Conservation (phyloP, 2,888 invertebrate species). For the Leptopilina drosophilae region DNA sequence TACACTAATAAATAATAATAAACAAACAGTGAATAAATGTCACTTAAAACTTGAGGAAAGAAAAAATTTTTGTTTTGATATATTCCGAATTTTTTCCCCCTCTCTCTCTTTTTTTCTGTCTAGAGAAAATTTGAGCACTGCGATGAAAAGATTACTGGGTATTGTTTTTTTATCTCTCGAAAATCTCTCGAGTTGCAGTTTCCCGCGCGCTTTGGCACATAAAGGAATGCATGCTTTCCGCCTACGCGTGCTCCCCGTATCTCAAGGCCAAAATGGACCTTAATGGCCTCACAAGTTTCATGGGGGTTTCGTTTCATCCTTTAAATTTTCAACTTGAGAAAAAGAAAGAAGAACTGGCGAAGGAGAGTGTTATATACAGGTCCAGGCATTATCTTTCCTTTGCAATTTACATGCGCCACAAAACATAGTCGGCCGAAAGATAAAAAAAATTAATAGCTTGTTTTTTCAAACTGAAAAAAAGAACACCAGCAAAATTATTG, state of each 20-base stretch:
- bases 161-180: background rate
- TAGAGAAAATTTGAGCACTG: background rate
- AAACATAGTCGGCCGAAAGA: constrained; percentile 11
- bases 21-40: too few relatives aligned
- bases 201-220: constrained; percentile 4
- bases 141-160: background rate
- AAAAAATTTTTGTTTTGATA: too few relatives aligned
- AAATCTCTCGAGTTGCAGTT: constrained; percentile 13
- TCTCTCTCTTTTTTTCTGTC: background rate
- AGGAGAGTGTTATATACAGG: background rate
- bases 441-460: constrained; percentile 29
- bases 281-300: constrained; percentile 20
- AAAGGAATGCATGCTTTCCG: constrained; percentile 34
- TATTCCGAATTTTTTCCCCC: too few relatives aligned
- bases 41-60: too few relatives aligned
- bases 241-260: constrained; percentile 36
- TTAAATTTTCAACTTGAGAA: background rate
- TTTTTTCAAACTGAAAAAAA: constrained; percentile 1
- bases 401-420: constrained; percentile 29
- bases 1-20: too few relatives aligned
- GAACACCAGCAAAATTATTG: too few relatives aligned
- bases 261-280: constrained; percentile 35
- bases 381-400: constrained; percentile 5
- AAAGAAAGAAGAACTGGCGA: too few relatives aligned
- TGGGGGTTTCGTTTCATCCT: background rate